Evolutionary conservation across 1,140 invertebrate species (phyloP), one percentile per base, ranked within the genome.

Genomic region (Plectus sambesii): DNA sequence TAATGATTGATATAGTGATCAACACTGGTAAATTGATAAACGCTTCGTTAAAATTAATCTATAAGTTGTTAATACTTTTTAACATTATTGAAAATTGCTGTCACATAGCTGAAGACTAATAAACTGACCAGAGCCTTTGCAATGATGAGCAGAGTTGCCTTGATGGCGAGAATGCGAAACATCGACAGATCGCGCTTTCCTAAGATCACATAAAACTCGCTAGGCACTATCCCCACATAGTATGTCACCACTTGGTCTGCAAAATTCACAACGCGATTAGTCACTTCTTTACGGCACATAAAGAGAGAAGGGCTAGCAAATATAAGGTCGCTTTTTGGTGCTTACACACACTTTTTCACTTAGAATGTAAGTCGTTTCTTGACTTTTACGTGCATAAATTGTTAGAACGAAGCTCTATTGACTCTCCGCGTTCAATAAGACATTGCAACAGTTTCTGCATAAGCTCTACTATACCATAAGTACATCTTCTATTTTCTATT

Each of bases 171-270:
- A 3, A 35, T 15, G n/a, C 49, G 39, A 38, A 62, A 63, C 22
- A 47, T 52, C 19, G 38, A 25, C 24, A 63, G 49, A 15, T 62
- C 42, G 8, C 52, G 45, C 36, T 26, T 38, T 12, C 56, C 51
- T 9, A 61, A 48, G 19, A 62, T 29, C 24, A 60, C 50, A 37
- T 63, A 53, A 35, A 61, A 61, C 33, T 53, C 33, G 26, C 37
- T 42, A 29, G 58, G 58, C 6, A 60, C 40, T n/a, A 62, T 42
- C 23, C 59, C 59, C 19, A 61, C 49, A 42, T 48, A 62, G 41
- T 61, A 61, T 5, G 51, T 61, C n/a, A 60, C 60, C 23, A 61
- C 58, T 58, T 61, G 60, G 47, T 61, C 59, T 57, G 48, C 44
- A 55, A 50, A 0, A 1, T 3, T 44, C n/a, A 37, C 12, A 47